phyloP scores from a whole-genome alignment of 2,113 vertebrate genomes.

The Erinaceus europaeus region DNA sequence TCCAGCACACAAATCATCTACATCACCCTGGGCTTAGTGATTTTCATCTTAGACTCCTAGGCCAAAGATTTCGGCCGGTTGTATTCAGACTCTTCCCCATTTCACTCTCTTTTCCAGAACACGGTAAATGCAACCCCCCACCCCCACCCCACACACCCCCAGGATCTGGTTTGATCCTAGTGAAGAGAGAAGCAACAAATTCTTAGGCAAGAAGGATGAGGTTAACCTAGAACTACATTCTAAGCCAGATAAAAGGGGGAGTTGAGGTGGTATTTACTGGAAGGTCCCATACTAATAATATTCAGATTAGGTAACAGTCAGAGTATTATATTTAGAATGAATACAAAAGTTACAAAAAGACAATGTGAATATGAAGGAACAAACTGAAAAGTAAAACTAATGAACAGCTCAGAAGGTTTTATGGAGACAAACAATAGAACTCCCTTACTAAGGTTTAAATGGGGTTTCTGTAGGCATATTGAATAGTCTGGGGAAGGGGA shows the following conservation, averaged over 20 bases:
- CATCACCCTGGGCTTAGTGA: too few relatives aligned
- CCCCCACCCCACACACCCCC: not conserved
- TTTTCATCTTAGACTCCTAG: not conserved
- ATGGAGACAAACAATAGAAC: not conserved
- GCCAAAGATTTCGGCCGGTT: not conserved
- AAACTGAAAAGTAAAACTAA: not conserved
- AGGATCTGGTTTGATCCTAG: not conserved
- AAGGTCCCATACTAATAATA: not conserved
- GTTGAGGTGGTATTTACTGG: not conserved
- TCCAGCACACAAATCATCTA: not conserved
- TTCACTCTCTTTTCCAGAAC: not conserved
- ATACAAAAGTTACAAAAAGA: not conserved
- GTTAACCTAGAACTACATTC: not conserved
- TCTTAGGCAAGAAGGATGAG: not conserved
- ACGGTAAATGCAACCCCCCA: accelerated
- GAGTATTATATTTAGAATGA: not conserved
- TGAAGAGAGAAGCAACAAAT: not conserved
- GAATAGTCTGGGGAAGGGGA: not conserved
- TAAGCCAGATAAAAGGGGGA: not conserved
- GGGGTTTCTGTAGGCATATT: not conserved
- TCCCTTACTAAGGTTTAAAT: not conserved
- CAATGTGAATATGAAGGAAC: not conserved
- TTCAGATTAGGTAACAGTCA: not conserved
- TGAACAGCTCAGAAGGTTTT: not conserved
- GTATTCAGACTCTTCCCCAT: too few relatives aligned